Evolutionary conservation across 2,113 vertebrate species (phyloP), one percentile per base, ranked within the genome.

Genomic region (Elachura formosa): DNA sequence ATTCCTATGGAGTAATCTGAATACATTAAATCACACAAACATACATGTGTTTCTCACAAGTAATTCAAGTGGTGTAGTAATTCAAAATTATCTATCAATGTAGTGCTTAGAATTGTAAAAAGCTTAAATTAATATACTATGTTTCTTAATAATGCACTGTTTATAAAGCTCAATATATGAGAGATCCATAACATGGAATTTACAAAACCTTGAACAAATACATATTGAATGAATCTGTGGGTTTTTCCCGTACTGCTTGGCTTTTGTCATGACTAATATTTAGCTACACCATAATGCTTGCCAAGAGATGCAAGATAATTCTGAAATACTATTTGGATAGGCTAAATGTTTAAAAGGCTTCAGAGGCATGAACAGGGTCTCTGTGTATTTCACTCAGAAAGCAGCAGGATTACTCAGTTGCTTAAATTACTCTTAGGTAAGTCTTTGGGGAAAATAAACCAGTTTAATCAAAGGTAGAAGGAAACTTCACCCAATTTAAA

Each of bases 221-320:
- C 22, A 38, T 87, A 67, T 84, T 33, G 54, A 48, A 68, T 45
- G n/a, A 68, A 79, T 91, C 68, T 72, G 14, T 68, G 55, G 45
- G 28, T 10, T 76, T 90, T 84, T 78, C 64, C 82, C 74, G 40
- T 51, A 83, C 81, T 79, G 61, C 24, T 79, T 93, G 58, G 46
- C 77, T 94, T 69, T 63, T 83, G 28, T 58, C 90, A 87, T 36
- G 41, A 90, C 73, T 75, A 82, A 95, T 91, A n/a, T 62, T 94
- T 89, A 94, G 74, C 90, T 93, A 94, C 43, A 78, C 52, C 52
- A 76, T 83, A 87, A 72, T 12, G 9, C 41, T 83, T 93, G 67
- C 34, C 62, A 91, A 86, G 36, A 89, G 89, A 86, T 96, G 94
- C 14, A 73, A 83, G 69, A 34, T 59, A 90, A 49, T 9, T 46